These are phyloP conservation scores for Globia sparganii DNA, from an alignment of 2,888 invertebrate genomes.

Conservation along the genomic window DNA sequence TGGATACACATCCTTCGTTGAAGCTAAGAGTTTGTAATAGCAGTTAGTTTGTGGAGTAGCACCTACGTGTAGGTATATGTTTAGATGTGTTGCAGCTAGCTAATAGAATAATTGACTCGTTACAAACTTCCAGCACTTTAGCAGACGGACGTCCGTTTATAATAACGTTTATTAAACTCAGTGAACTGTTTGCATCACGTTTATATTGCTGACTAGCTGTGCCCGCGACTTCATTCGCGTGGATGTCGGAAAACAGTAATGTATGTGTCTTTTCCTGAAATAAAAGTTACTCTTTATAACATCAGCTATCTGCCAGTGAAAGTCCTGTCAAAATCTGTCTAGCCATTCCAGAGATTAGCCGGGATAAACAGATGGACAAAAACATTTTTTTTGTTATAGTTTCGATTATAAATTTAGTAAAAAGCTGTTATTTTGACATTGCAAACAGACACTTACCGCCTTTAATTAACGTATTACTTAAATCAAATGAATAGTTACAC, in stretches of 20 bases:
- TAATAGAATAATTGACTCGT: conserved; percentile 54
- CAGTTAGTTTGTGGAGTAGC: conserved; percentile 32
- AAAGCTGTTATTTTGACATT: not conserved
- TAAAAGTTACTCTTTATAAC: no score
- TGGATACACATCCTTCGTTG: conserved; percentile 22
- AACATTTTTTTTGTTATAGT: no score
- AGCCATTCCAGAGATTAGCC: no score
- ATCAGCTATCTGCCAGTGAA: no score
- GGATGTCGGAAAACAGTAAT: not conserved
- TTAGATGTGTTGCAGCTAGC: conserved; percentile 8
- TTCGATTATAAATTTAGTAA: no score
- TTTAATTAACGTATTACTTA: no score
- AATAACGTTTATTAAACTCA: conserved; percentile 7
- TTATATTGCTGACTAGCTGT: not conserved
- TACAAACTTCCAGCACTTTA: conserved; percentile 40
- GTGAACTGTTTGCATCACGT: not conserved
- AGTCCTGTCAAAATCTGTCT: no score
- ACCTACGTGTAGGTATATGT: conserved; percentile 17
- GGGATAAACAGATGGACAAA: no score
- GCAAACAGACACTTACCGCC: no score
- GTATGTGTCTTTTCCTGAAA: not conserved
- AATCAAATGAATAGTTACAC: no score
- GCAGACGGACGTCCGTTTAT: conserved; percentile 36
- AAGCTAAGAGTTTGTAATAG: conserved; percentile 46
- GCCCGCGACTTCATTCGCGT: not conserved